Percentiles rank a stretch among this genome's conserved stretches.
Evolutionary conservation across 2,888 invertebrate genomes (phyloP).

Genomic region (Pandemis corylana): DNA sequence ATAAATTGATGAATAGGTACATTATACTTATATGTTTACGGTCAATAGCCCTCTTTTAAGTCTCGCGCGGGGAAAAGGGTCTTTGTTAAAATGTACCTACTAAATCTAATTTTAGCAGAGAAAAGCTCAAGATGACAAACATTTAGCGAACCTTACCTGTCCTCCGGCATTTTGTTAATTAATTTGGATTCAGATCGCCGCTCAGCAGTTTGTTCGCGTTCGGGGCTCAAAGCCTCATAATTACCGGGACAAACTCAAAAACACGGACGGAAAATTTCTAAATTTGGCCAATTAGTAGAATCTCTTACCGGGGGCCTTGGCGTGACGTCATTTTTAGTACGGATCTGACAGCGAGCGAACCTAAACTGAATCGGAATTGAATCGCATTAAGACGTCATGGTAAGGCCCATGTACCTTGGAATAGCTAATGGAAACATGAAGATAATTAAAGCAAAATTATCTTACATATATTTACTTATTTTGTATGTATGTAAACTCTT

Average conservation of each 20-base stretch:
- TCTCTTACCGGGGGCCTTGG: background rate
- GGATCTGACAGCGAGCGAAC: too few relatives aligned
- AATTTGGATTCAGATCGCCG: constrained; percentile 28
- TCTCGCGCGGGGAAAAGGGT: background rate
- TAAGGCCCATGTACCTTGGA: too few relatives aligned
- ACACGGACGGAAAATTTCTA: constrained; percentile 37
- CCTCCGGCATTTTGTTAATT: constrained; percentile 27
- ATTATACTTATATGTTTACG: background rate
- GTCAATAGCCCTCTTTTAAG: background rate
- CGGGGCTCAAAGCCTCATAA: constrained; percentile 20
- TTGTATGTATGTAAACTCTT: too few relatives aligned
- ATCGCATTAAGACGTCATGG: too few relatives aligned
- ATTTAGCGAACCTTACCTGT: constrained; percentile 13
- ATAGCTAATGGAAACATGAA: too few relatives aligned
- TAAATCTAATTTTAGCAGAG: constrained; percentile 17
- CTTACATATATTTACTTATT: too few relatives aligned
- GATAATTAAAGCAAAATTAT: too few relatives aligned
- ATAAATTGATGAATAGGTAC: too few relatives aligned
- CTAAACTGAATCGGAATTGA: too few relatives aligned
- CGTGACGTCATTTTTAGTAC: too few relatives aligned
- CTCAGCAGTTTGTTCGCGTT: constrained; percentile 18
- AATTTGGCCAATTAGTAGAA: constrained; percentile 26
- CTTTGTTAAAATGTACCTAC: background rate
- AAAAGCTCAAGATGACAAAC: constrained; percentile 28
- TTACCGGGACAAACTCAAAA: constrained; percentile 3